Evolutionary conservation across 2,113 vertebrate genomes (phyloP).

Genomic region (Oncorhynchus mykiss): DNA sequence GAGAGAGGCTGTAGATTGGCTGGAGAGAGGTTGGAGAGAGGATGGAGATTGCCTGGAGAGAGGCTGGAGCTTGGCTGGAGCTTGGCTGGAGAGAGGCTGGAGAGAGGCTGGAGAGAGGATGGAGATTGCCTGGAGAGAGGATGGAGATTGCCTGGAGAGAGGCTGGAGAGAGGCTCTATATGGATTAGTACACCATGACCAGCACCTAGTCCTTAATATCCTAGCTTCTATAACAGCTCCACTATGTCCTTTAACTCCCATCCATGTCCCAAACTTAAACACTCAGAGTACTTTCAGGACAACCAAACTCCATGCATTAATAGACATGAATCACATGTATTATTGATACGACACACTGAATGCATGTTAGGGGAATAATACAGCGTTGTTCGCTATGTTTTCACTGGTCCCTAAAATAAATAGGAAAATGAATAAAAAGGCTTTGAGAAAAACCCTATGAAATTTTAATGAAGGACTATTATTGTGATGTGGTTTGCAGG

Average conservation of each 20-base stretch:
- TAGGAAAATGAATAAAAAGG: slow-evolving; percentile 54
- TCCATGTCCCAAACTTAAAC: slow-evolving; percentile 30
- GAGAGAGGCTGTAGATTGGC: too few species aligned
- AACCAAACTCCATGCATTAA: slow-evolving; percentile 60
- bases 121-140: too few species aligned
- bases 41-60: too few species aligned
- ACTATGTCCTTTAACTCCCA: slow-evolving; percentile 30
- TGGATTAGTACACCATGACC: not conserved
- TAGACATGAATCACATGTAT: slow-evolving; percentile 66
- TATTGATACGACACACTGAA: slow-evolving; percentile 65
- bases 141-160: too few species aligned
- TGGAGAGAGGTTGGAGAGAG: too few species aligned
- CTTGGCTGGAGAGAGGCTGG: too few species aligned
- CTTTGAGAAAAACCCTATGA: slow-evolving; percentile 52
- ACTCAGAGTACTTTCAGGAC: slow-evolving; percentile 54
- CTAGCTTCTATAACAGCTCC: slow-evolving; percentile 36
- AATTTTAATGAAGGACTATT: slow-evolving; percentile 56
- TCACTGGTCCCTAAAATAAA: slow-evolving; percentile 54
- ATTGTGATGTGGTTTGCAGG: slow-evolving; percentile 43
- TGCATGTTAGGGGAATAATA: slow-evolving; percentile 17
- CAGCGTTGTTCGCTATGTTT: slow-evolving; percentile 26
- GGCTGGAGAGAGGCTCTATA: too few species aligned
- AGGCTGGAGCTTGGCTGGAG: too few species aligned
- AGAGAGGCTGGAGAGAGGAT: too few species aligned
- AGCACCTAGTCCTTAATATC: not conserved